A percentile compares a stretch with the other conserved stretches of the same genome.
phyloP scores from a whole-genome alignment of 2,888 invertebrate genomes.

The Eumacrocentrus americanus region DNA sequence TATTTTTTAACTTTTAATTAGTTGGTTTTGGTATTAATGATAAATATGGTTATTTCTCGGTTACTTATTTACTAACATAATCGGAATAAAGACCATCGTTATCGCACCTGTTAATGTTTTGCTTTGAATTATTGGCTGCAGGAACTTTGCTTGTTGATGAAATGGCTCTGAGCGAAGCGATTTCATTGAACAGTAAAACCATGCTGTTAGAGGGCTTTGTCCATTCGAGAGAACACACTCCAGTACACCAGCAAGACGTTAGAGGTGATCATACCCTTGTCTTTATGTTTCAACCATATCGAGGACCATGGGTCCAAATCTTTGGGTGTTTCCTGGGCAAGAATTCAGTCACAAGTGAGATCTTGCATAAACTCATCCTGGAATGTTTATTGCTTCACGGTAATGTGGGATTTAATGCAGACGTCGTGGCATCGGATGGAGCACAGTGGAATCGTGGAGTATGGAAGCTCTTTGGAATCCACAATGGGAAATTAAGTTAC shows the following conservation, averaged over 20 bases:
- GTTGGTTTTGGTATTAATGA: background rate
- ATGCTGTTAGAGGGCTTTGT: slow-evolving; percentile 37
- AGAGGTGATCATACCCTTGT: slow-evolving; percentile 45
- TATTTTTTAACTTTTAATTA: background rate
- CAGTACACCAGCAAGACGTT: slow-evolving; percentile 26
- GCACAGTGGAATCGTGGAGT: slow-evolving; percentile 43
- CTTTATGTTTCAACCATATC: slow-evolving; percentile 42
- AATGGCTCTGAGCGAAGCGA: slow-evolving; percentile 36
- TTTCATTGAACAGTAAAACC: slow-evolving; percentile 34
- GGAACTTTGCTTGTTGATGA: slow-evolving; percentile 39
- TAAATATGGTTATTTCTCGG: no score
- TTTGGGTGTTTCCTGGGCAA: slow-evolving; percentile 31
- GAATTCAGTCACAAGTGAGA: slow-evolving; percentile 32
- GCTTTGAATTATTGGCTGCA: background rate
- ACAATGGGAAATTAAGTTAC: slow-evolving; percentile 34
- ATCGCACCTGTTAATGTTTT: background rate
- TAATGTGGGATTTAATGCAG: slow-evolving; percentile 37
- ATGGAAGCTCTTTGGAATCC: slow-evolving; percentile 39
- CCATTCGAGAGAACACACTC: slow-evolving; percentile 39
- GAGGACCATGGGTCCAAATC: slow-evolving; percentile 40
- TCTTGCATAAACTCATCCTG: slow-evolving; percentile 40
- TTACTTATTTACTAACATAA: no score
- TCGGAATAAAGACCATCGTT: background rate
- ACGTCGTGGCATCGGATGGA: slow-evolving; percentile 41
- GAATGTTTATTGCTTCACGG: slow-evolving; percentile 40